Conservation (phyloP, 2,888 invertebrate genomes). For the Drosophila merina region DNA sequence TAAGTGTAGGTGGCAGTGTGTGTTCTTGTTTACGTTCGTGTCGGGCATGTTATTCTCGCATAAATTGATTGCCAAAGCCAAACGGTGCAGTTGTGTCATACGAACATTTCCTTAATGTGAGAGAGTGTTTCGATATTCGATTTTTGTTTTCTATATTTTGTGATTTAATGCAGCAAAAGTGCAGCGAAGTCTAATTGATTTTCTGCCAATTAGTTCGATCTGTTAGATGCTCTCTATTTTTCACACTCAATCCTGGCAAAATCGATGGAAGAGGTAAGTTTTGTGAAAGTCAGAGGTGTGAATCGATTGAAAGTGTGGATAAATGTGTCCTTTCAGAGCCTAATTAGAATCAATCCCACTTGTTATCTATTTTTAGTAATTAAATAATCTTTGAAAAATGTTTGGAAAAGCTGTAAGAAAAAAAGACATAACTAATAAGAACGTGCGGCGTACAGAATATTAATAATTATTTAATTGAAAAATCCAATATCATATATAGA, state of each 20-base stretch:
- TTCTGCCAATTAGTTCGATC: conserved; percentile 21
- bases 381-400: conserved; percentile 18
- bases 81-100: conserved; percentile 47
- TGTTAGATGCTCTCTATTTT: conserved; percentile 31
- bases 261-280: background rate
- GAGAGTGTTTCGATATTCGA: conserved; percentile 37
- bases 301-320: background rate
- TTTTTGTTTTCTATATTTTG: conserved; percentile 2
- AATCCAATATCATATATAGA: conserved; percentile 17
- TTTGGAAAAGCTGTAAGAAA: background rate
- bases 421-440: conserved; percentile 19
- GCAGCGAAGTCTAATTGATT: conserved; percentile 11
- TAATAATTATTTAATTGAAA: conserved; percentile 4
- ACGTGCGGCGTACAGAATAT: conserved; percentile 25
- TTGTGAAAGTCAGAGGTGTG: background rate
- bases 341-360: conserved; percentile 7
- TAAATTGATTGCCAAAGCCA: conserved; percentile 65
- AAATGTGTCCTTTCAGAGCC: background rate
- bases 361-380: conserved; percentile 1
- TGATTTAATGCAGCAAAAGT: conserved; percentile 23
- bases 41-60: conserved; percentile 61
- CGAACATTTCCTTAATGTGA: conserved; percentile 43
- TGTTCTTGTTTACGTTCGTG: conserved; percentile 40
- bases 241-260: conserved; percentile 24
- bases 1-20: conserved; percentile 17